Evolutionary conservation across 2,113 vertebrate species (phyloP), one percentile per base, ranked within the genome.

Genomic region (Saimiri boliviensis): DNA sequence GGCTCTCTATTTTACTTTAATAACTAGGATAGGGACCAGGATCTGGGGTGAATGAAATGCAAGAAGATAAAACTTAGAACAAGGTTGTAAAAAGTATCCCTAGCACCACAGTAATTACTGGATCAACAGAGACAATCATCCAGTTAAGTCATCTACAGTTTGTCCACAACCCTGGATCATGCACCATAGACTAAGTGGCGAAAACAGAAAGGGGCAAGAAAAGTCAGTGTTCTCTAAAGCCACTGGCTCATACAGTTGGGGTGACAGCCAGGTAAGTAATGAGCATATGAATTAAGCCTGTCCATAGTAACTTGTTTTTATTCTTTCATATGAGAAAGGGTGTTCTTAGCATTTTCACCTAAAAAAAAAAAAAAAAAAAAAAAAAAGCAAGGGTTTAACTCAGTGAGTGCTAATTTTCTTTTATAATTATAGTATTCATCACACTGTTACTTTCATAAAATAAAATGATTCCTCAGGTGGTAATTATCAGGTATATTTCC

Each of bases 301-400:
- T 45, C 32, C 54, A 68, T 8, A 74, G 9, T 74, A 83, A 89
- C 37, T 54, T 95, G 47, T 42, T 93, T 91, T 94, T 93, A 83
- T 86, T 68, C 68, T 54, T 91, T 94, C 23, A 89, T 83, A 63
- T 70, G 68, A 82, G 47, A 86, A 94, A 77, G 19, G 32, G 16
- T 0, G n/a, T 89, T 63, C 21, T 93, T 79, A 89, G 37, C 70
- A 58, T 66, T 93, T 94, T 92, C 58, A 96, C 30, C 81, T 84
- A 16, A 77, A 93, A 89, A 94, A 73, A 84, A 60, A 58, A 58
- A 94, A 73, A 84, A 60, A 58, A 58, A 25, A 60, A 60, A 63
- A 63, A 30, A 63, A 30, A 63, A 63, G 13, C n/a, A 49, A 91
- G 25, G 14, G 17, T 76, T 87, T 76, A 27, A 90, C 54, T 96